phyloP scores from a whole-genome alignment of 2,888 invertebrate species.

The Cerceris ruficornis region DNA sequence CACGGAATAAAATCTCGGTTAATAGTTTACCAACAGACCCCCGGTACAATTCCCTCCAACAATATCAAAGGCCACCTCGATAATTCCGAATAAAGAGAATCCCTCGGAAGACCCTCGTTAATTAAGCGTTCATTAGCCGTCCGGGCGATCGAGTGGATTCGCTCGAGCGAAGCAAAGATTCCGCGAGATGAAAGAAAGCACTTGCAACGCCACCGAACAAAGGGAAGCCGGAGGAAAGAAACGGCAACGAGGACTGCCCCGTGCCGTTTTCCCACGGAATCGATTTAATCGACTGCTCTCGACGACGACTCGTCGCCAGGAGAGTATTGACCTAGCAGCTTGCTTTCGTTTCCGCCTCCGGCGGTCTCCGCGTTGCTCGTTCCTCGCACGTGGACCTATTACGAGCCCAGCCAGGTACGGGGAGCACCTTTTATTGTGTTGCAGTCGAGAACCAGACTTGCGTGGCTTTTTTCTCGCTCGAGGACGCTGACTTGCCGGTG shows the following conservation, averaged over 20 bases:
- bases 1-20: slow-evolving; percentile 25
- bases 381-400: neutral
- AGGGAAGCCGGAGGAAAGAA: slow-evolving; percentile 6
- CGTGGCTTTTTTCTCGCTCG: no score
- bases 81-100: neutral
- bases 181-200: slow-evolving; percentile 25
- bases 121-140: slow-evolving; percentile 35
- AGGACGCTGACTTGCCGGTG: no score
- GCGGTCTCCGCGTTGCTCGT: neutral
- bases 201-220: slow-evolving; percentile 27
- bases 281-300: slow-evolving; percentile 52
- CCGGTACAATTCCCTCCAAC: neutral
- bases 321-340: slow-evolving; percentile 33
- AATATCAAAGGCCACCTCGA: neutral
- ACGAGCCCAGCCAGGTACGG: neutral
- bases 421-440: no score
- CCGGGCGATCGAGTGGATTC: slow-evolving; percentile 6
- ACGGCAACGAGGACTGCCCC: slow-evolving; percentile 12
- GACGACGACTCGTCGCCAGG: slow-evolving; percentile 26
- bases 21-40: neutral
- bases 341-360: slow-evolving; percentile 14
- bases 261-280: slow-evolving; percentile 27
- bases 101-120: slow-evolving; percentile 16
- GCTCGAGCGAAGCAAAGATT: slow-evolving; percentile 10
- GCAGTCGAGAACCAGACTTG: no score